Evolutionary conservation across 2,888 invertebrate species (phyloP), one percentile per base, ranked within the genome.

Genomic region (Troilus luridus): DNA sequence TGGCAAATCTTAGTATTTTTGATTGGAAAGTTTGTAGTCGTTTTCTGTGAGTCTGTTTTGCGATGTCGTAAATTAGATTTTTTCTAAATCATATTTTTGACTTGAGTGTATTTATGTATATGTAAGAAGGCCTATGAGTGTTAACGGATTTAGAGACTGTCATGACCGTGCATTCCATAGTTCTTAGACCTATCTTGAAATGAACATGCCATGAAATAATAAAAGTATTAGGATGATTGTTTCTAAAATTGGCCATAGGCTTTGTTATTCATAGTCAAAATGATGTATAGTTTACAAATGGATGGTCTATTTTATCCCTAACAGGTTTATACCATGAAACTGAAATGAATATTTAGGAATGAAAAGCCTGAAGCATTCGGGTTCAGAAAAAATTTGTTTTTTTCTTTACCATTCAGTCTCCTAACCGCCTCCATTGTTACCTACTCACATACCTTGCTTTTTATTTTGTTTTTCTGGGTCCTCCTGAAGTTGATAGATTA

Each of bases 401-500:
- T 27, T 77, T 19, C 14, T 19, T 1, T 24, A 8, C 41, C 72
- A 77, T 77, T 77, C 17, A 77, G 72, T 19, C 17, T 41, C 8
- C 72, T 41, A 77, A 27, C 72, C 72, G 72, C 2, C 27, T 67
- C 72, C 72, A 77, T 77, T 77, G 72, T 77, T 77, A 77, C 41
- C 41, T 17, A 24, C 41, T 77, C 72, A 41, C 72, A 77, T 77
- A 77, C 27, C 72, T 77, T 8, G 17, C 41, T 77, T 77, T 77
- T 67, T 67, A 8, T 67, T 24, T 77, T 77, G n/a, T 77, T 77
- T 77, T 77, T 77, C 41, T 9, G 14, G 19, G 41, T 19, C 41
- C 17, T 77, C 72, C 72, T 77, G 27, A 77, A 27, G 72, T 41
- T 77, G 72, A 77, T 41, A 77, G 41, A 77, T 77, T 77, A 77